Evolutionary conservation across 2,888 invertebrate species (phyloP).

Genomic region (Petrophora chlorosata): DNA sequence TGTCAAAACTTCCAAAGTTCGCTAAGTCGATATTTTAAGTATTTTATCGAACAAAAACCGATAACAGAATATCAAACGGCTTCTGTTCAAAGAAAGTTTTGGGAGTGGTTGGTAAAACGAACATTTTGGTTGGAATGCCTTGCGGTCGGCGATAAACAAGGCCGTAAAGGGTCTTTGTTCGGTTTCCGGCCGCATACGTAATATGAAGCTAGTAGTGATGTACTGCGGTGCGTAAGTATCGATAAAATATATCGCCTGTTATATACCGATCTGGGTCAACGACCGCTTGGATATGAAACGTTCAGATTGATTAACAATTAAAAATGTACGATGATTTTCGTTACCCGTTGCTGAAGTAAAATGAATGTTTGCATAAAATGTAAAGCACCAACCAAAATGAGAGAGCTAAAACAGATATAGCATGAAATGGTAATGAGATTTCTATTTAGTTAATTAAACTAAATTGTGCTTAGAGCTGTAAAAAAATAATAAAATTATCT

Average conservation of each 20-base stretch:
- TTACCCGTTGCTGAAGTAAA: background rate
- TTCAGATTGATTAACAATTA: constrained; percentile 38
- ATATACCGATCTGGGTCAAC: constrained; percentile 30
- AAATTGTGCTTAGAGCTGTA: too few relatives aligned
- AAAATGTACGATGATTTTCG: constrained; percentile 24
- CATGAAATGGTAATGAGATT: too few relatives aligned
- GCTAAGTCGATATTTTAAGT: constrained; percentile 26
- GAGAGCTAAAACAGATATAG: too few relatives aligned
- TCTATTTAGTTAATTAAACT: too few relatives aligned
- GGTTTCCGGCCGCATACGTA: constrained; percentile 51
- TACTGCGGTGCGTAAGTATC: constrained; percentile 29
- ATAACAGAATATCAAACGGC: constrained; percentile 33
- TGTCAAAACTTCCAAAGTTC: constrained; percentile 27
- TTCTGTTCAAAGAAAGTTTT: constrained; percentile 36
- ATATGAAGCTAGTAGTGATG: constrained; percentile 48
- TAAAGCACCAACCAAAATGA: too few relatives aligned
- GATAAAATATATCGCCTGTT: constrained; percentile 36
- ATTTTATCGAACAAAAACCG: constrained; percentile 33
- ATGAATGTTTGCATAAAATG: too few relatives aligned
- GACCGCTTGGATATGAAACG: constrained; percentile 27
- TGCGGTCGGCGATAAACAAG: constrained; percentile 62
- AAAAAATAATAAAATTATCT: too few relatives aligned
- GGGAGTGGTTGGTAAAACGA: constrained; percentile 38
- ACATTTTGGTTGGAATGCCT: constrained; percentile 52
- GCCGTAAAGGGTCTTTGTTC: constrained; percentile 60